Base-by-base conservation (phyloP, 2,797 vertebrate genomes). In the Anas bahamensis region DNA sequence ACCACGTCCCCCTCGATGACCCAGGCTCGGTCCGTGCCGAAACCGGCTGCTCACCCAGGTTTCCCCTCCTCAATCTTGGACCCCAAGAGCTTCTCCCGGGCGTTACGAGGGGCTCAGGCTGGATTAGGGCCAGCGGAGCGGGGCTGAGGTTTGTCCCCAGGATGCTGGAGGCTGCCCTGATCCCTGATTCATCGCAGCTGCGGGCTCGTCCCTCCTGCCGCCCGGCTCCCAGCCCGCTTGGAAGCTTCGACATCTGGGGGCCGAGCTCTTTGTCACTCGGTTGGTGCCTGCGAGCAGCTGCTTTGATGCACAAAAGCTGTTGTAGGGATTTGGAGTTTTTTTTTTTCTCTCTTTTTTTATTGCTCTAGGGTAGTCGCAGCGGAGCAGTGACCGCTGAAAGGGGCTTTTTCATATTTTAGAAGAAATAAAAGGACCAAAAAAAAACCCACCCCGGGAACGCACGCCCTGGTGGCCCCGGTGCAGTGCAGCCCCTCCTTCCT, bases 231-330 rank as follows among this genome's bases (percentile, higher is more conserved):
- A 70, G 83, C 66, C 78, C 28, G 48, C 73, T 71, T 79, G 92
- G 88, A 77, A 83, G 93, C 73, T 39, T 83, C 61, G 2, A 21
- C 73, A 57, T 44, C 89, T 84, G 83, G 2, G 42, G 64, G 53
- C 61, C n/a, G 80, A 85, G 75, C 81, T 69, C 61, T 92, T 92
- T 89, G 88, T 65, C 80, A 13, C 91, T 94, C 8, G 56, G 64
- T 78, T 6, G 24, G 61, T 91, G 86, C 71, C 88, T 85, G 81
- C 23, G 55, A 93, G 91, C 71, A 91, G 90, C 90, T 74, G 86
- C 86, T 95, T 86, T 86, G 80, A 90, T 71, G 78, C 88, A 94
- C 81, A 83, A 96, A 94, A 93, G 95, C 93, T 91, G 88, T 48
- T 50, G 61, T 7, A 61, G 74, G 90, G 83, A 68, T 65, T 52